phyloP scores from a whole-genome alignment of 2,888 invertebrate genomes.

The Conchocele bisecta region DNA sequence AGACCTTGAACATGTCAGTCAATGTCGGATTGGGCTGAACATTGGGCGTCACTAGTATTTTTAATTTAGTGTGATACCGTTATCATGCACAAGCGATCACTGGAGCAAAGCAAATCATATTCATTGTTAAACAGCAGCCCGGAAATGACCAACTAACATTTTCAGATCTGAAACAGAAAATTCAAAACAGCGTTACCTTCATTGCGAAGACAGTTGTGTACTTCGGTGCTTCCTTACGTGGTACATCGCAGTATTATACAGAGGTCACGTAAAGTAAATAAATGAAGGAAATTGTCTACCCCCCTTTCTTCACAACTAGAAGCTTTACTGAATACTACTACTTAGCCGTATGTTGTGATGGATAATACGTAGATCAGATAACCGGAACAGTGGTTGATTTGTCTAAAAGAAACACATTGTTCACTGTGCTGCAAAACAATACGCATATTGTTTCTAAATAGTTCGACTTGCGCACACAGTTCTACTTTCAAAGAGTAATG shows the following conservation, averaged over 20 bases:
- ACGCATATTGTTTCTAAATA: slow-evolving; percentile 40
- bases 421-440: slow-evolving; percentile 44
- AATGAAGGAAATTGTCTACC: slow-evolving; percentile 37
- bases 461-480: slow-evolving; percentile 8
- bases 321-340: slow-evolving; percentile 54
- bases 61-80: no score
- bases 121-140: slow-evolving; percentile 55
- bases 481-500: no score
- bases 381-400: slow-evolving; percentile 40
- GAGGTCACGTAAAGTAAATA: background rate
- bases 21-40: no score
- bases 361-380: slow-evolving; percentile 33
- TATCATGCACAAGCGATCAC: no score
- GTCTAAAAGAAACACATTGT: no score
- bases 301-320: slow-evolving; percentile 55
- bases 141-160: slow-evolving; percentile 55
- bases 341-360: slow-evolving; percentile 30
- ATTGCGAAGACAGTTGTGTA: no score
- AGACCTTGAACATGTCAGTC: no score
- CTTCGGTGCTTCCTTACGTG: background rate
- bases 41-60: no score
- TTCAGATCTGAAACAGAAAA: slow-evolving; percentile 32
- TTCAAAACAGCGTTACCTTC: slow-evolving; percentile 44
- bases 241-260: slow-evolving; percentile 1
- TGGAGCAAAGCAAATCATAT: no score